Percentiles rank a stretch among this genome's conserved stretches.
These are phyloP conservation scores for Sebastes trivittatus DNA, from an alignment of 2,797 vertebrate species.

Conservation along the genomic window DNA sequence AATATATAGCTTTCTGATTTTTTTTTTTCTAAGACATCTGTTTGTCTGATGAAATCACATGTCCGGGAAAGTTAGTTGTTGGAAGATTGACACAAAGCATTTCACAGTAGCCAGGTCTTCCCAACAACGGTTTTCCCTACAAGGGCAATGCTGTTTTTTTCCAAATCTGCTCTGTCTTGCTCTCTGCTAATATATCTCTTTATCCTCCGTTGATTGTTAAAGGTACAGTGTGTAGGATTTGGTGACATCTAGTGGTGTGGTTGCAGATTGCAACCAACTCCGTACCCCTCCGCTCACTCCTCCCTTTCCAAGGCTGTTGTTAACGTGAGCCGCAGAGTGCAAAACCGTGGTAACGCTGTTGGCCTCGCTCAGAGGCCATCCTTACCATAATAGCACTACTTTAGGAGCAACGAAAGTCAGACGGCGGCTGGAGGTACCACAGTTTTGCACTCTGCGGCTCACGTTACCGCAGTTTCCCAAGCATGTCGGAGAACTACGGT, in stretches of 20 bases:
- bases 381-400: no score
- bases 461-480: no score
- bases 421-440: no score
- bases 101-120: not conserved
- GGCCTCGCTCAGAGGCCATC: no score
- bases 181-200: not conserved
- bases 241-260: no score
- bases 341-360: no score
- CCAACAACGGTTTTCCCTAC: not conserved
- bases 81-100: not conserved
- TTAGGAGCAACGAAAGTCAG: no score
- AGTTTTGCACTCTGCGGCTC: no score
- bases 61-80: not conserved
- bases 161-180: not conserved
- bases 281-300: no score
- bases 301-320: no score
- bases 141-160: slow-evolving; percentile 4
- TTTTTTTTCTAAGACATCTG: not conserved
- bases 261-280: no score
- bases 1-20: not conserved
- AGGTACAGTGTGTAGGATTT: not conserved
- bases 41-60: not conserved
- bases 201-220: not conserved
- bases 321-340: fast-evolving
- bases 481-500: no score